Conservation (phyloP, 2,888 invertebrate species). For the Malacosoma neustria region DNA sequence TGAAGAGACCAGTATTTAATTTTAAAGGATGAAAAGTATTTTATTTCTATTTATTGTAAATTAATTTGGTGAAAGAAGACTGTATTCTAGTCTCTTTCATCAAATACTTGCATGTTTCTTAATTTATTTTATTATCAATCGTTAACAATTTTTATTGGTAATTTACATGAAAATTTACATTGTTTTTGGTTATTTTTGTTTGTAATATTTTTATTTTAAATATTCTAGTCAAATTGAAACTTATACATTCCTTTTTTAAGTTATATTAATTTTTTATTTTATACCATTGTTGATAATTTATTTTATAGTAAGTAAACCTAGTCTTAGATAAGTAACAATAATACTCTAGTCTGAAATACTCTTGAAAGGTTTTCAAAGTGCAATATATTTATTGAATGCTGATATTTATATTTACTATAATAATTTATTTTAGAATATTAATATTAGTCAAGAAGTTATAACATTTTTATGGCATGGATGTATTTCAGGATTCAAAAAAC, state of each 20-base stretch:
- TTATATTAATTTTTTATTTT: background rate
- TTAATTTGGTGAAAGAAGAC: too few relatives aligned
- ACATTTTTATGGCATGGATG: background rate
- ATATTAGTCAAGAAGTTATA: constrained; percentile 23
- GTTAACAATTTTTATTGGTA: too few relatives aligned
- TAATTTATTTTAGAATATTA: background rate
- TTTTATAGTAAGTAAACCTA: constrained; percentile 19
- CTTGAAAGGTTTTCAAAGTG: constrained; percentile 28
- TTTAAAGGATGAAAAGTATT: too few relatives aligned
- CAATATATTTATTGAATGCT: constrained; percentile 51
- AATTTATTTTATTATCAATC: too few relatives aligned
- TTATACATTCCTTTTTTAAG: background rate
- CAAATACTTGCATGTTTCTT: too few relatives aligned
- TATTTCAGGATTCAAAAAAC: constrained; percentile 1
- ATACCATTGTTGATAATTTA: constrained; percentile 12
- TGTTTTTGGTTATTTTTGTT: too few relatives aligned
- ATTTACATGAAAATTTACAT: too few relatives aligned
- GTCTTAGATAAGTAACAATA: constrained; percentile 20
- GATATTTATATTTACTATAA: constrained; percentile 33
- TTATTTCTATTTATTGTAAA: too few relatives aligned
- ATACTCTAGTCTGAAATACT: constrained; percentile 26
- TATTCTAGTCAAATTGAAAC: background rate
- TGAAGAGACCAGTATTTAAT: too few relatives aligned
- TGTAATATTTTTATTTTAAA: background rate
- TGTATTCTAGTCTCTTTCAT: too few relatives aligned